A percentile compares a stretch with the other conserved stretches of the same genome.
These are phyloP conservation scores for Donacobius atricapilla DNA, from an alignment of 2,113 vertebrate genomes.

Conservation along the genomic window DNA sequence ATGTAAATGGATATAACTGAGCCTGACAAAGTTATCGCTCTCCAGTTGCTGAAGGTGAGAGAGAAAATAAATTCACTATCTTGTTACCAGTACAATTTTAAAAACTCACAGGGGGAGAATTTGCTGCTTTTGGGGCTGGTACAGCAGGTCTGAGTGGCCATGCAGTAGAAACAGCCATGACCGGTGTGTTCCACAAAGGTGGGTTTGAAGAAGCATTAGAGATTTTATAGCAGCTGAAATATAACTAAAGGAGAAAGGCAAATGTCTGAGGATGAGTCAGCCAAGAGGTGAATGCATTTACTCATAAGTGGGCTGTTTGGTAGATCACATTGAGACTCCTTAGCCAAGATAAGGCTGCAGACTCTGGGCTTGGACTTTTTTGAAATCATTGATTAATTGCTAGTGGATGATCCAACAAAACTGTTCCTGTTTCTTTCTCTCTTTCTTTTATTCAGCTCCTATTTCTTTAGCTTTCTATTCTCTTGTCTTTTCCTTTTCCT, in stretches of 20 bases:
- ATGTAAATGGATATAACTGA: not conserved
- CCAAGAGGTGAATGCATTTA: constrained; percentile 41
- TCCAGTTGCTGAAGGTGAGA: not conserved
- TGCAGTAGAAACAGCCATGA: not conserved
- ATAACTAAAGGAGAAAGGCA: constrained; percentile 42
- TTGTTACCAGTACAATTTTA: not conserved
- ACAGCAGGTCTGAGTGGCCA: not conserved
- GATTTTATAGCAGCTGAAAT: constrained; percentile 31
- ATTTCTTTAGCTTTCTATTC: not conserved
- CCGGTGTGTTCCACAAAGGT: not conserved
- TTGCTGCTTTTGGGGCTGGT: not conserved
- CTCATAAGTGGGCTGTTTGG: constrained; percentile 21
- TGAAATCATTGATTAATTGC: constrained; percentile 44
- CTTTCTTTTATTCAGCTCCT: not conserved
- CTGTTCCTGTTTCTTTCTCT: not conserved
- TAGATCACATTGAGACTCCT: not conserved
- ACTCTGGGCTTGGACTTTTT: constrained; percentile 6
- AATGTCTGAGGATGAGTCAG: constrained; percentile 59
- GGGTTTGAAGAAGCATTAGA: not conserved
- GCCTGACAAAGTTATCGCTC: not conserved
- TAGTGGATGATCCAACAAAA: not conserved
- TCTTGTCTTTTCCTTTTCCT: not conserved
- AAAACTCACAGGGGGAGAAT: not conserved
- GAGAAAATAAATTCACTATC: not conserved
- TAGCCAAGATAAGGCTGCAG: constrained; percentile 38